Evolutionary conservation across 2,113 vertebrate species (phyloP).

Genomic region (Pollachius pollachius): DNA sequence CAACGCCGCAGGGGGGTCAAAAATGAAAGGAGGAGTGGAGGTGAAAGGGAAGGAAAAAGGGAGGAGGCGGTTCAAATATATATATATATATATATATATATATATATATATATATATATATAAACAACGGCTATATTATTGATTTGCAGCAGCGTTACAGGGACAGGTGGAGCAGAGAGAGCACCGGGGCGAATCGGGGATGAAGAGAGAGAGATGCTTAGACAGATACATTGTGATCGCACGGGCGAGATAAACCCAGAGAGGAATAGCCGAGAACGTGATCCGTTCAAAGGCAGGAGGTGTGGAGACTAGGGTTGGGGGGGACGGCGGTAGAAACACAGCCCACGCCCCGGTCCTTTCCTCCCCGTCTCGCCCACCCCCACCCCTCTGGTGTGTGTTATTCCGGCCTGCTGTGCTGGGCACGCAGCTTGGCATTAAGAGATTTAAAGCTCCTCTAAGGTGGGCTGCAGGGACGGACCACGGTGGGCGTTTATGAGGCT

Average conservation of each 20-base stretch:
- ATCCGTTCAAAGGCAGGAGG: too few relatives aligned
- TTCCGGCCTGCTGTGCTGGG: conserved; percentile 18
- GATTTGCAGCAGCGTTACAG: neutral
- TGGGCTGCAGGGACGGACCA: too few relatives aligned
- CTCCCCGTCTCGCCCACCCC: too few relatives aligned
- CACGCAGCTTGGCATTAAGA: conserved; percentile 24
- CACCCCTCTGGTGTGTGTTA: too few relatives aligned
- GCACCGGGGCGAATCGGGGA: conserved; percentile 5
- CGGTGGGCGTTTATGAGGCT: neutral
- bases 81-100: too few relatives aligned
- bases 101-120: neutral
- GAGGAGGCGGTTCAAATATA: neutral
- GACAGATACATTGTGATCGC: neutral
- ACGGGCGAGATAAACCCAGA: conserved; percentile 5
- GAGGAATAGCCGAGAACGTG: conserved; percentile 16
- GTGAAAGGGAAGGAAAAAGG: conserved; percentile 7
- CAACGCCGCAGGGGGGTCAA: conserved; percentile 45
- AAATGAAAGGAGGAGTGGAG: conserved; percentile 5
- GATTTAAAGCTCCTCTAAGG: conserved; percentile 39
- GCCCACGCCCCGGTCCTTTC: too few relatives aligned
- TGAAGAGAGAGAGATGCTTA: conserved; percentile 18
- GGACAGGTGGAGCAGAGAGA: conserved; percentile 1
- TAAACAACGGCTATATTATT: neutral
- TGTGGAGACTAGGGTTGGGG: too few relatives aligned
- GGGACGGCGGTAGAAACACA: too few relatives aligned